Base-by-base conservation (phyloP, 2,113 vertebrate species). In the Peucedramus taeniatus region DNA sequence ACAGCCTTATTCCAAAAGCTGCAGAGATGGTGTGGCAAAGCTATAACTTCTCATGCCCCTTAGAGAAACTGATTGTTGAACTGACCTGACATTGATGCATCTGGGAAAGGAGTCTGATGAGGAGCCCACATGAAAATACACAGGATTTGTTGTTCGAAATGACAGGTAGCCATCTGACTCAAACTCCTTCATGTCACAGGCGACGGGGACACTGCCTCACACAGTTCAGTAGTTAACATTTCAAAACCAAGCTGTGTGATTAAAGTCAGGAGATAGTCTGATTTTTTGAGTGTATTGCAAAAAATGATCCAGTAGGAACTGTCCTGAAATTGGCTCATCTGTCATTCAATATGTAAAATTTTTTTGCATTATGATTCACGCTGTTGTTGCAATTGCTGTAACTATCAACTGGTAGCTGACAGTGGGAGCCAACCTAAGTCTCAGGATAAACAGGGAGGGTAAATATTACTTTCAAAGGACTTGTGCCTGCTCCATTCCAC, bases 351-450 rank as follows among this genome's bases (percentile, higher is more conserved):
- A 70, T 81, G 51, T 86, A 78, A 56, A 56, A 86, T 81, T 37
- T 90, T 95, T 93, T 94, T 86, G n/a, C 71, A 75, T 95, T 93
- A 86, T 86, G 76, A 93, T 94, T 94, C 71, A 70, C 83, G 42
- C 68, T 89, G 68, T 94, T 71, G 49, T 66, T 90, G 47, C 60
- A 91, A 74, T 89, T 77, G 45, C 89, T 86, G n/a, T 63, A 93
- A 39, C 57, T 87, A 83, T 89, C 71, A 88, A 93, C 50, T 47
- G 71, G 83, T 77, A 81, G 71, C 60, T 85, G 83, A 71, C 69
- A 90, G 47, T 24, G 28, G 49, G 64, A 94, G 72, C 56, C 68
- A 83, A 22, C 28, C 31, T 81, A 75, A 95, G 92, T 35, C 68
- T 86, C 83, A 71, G 68, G n/a, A 54, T 86, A 86, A 88, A 78